Base-by-base conservation (phyloP, 2,888 invertebrate genomes). In the Dryomyza anilis region DNA sequence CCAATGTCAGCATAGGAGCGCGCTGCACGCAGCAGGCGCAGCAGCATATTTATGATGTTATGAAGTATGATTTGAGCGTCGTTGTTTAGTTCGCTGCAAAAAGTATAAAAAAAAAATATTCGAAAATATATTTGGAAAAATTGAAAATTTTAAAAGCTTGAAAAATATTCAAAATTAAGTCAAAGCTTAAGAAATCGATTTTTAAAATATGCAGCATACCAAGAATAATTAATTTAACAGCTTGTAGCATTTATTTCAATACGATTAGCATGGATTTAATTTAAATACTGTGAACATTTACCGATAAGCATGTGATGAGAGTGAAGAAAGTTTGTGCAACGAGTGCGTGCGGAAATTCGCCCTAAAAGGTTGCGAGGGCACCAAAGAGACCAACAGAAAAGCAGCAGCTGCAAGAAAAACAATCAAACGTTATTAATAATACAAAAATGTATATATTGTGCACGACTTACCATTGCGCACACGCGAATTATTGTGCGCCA, bases 281-380 rank as follows among this genome's bases (percentile, higher is more conserved):
- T n/a, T n/a, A n/a, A n/a, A n/a, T n/a, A n/a, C n/a, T n/a, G n/a
- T n/a, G n/a, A n/a, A n/a, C n/a, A n/a, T 71, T 68, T 23, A 79
- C 79, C 79, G 78, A 67, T 78, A 79, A 57, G 76, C 76, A 70
- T 79, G 77, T 5, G 75, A 73, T 52, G 79, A 72, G 6, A 75
- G 68, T 12, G 80, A 71, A 61, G 81, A 74, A 58, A 82, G 70
- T 67, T 84, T 83, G 75, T 80, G 85, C 69, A 83, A 78, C 29
- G 85, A 85, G 76, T 82, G 84, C 68, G 84, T 86, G 30, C 94
- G 86, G 84, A 93, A 96, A 39, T 93, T 92, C 73, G 95, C 93
- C 64, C 96, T 87, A 85, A 96, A 96, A 78, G 93, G 92, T 69
- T 91, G 90, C 76, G 93, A 95, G 1, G 96, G 96, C 66, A 97